These are phyloP conservation scores for Rallus crepitans DNA, from an alignment of 2,797 vertebrate species.

Conservation along the genomic window DNA sequence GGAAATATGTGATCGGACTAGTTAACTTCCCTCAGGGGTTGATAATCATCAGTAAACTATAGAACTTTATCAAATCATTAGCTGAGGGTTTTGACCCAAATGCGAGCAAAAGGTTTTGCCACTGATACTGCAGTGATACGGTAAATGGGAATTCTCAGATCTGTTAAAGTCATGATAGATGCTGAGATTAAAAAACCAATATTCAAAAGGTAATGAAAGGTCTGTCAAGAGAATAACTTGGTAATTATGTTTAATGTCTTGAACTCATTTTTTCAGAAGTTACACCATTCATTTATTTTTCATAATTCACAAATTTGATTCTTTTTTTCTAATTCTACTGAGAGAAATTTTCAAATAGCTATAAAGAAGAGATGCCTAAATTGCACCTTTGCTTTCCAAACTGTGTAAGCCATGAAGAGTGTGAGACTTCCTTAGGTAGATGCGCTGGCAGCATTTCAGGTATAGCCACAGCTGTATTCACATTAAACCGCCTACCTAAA, in stretches of 20 bases:
- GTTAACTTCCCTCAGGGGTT: neutral
- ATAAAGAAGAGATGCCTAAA: neutral
- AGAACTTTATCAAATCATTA: slow-evolving; percentile 10
- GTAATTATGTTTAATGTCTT: neutral
- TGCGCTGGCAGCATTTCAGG: neutral
- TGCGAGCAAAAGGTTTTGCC: neutral
- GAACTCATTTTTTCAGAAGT: neutral
- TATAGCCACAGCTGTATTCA: neutral
- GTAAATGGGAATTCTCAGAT: neutral
- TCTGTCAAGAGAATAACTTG: neutral
- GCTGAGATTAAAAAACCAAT: neutral
- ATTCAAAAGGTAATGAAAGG: neutral
- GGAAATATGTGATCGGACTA: neutral
- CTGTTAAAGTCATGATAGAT: neutral
- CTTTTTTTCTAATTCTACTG: neutral
- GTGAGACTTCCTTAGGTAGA: neutral
- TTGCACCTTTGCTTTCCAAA: neutral
- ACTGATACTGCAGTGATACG: neutral
- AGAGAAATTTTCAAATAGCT: neutral
- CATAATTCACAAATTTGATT: neutral
- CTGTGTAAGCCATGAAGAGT: neutral
- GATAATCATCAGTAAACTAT: slow-evolving; percentile 19
- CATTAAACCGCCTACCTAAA: neutral
- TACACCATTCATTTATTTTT: neutral
- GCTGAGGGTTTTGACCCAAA: neutral